phyloP scores from a whole-genome alignment of 2,797 vertebrate genomes.

The Anolis apletophallus region DNA sequence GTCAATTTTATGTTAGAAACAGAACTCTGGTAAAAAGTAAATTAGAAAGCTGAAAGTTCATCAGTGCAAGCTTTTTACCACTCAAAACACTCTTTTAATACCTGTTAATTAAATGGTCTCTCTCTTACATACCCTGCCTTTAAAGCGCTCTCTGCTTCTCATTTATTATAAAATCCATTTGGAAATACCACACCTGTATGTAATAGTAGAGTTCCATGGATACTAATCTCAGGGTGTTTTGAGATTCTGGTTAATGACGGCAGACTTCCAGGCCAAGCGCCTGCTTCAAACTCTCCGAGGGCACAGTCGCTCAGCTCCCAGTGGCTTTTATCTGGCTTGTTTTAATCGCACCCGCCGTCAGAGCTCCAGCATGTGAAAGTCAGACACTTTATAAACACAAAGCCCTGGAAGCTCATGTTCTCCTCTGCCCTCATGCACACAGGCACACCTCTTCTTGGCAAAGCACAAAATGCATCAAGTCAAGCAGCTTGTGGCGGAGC shows the following conservation, averaged over 20 bases:
- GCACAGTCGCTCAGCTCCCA: slow-evolving; percentile 5
- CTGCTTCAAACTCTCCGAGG: background rate
- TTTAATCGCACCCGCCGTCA: slow-evolving; percentile 4
- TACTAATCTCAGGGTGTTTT: slow-evolving; percentile 25
- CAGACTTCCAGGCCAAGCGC: slow-evolving; percentile 21
- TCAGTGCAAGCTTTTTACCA: slow-evolving; percentile 36
- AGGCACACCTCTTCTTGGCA: background rate
- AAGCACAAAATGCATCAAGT: background rate
- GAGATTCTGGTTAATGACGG: slow-evolving; percentile 36
- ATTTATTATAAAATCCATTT: background rate
- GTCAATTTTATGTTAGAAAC: slow-evolving; percentile 36
- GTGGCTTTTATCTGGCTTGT: slow-evolving; percentile 30
- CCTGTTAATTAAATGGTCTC: background rate
- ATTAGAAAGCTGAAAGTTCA: slow-evolving; percentile 28
- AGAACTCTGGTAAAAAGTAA: slow-evolving; percentile 37
- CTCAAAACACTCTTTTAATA: slow-evolving; percentile 4
- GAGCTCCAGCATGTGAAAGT: background rate
- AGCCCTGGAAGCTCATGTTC: accelerated
- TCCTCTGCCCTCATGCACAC: background rate
- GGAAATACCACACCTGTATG: slow-evolving; percentile 22
- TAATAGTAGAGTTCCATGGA: background rate
- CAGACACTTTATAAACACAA: slow-evolving; percentile 21
- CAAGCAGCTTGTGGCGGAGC: background rate
- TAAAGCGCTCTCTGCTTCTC: slow-evolving; percentile 16
- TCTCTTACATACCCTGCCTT: background rate